These are phyloP conservation scores for Myotis planiceps DNA, from an alignment of 2,797 vertebrate genomes.

Conservation along the genomic window DNA sequence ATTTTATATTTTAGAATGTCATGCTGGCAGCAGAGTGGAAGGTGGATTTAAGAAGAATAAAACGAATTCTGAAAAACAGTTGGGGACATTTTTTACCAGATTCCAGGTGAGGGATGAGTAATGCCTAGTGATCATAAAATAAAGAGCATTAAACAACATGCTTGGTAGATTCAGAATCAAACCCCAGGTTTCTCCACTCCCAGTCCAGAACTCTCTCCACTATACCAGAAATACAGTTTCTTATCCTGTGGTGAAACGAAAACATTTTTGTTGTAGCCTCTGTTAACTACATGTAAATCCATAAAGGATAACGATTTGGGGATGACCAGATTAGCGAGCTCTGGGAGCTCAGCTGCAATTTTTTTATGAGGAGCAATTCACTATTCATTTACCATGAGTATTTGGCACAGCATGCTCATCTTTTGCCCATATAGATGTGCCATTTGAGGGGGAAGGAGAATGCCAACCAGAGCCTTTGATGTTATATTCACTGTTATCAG, in stretches of 20 bases:
- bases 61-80: background rate
- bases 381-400: conserved; percentile 10
- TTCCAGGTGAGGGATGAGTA: background rate
- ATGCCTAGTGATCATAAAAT: background rate
- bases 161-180: background rate
- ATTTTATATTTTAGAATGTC: conserved; percentile 20
- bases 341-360: background rate
- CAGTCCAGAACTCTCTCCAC: background rate
- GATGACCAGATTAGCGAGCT: background rate
- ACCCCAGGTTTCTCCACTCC: background rate
- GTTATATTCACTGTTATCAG: conserved; percentile 25
- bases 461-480: background rate
- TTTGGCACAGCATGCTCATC: background rate
- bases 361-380: background rate
- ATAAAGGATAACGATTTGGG: background rate
- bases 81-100: background rate
- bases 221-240: background rate
- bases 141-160: background rate
- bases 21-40: background rate
- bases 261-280: background rate
- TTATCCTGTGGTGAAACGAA: background rate
- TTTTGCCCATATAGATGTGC: background rate
- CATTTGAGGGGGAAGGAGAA: background rate
- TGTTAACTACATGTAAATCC: background rate
- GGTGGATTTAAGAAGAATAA: conserved; percentile 24